Percentiles rank a stretch among this genome's conserved stretches.
phyloP scores from a whole-genome alignment of 64 coral and sea anemone genomes.

The Trachythela sp. region DNA sequence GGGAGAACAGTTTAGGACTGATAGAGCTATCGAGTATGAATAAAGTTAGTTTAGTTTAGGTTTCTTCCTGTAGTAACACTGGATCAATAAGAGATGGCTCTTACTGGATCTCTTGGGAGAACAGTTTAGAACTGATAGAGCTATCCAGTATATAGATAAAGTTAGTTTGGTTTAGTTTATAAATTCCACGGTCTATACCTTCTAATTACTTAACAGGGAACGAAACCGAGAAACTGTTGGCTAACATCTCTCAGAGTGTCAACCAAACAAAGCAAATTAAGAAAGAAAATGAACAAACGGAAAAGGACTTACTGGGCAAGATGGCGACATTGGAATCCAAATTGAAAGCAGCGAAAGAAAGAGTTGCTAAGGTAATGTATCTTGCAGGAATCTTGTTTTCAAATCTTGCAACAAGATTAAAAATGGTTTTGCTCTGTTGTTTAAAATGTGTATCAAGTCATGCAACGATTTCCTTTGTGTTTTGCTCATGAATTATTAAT shows the following conservation, averaged over 20 bases:
- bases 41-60: no score
- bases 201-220: slow-evolving; percentile 43
- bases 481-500: neutral
- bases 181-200: no score
- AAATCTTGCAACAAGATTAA: neutral
- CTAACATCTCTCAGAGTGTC: slow-evolving; percentile 45
- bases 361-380: slow-evolving; percentile 70
- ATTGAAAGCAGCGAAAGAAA: slow-evolving; percentile 61
- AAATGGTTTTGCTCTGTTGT: neutral
- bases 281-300: slow-evolving; percentile 50
- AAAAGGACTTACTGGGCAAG: slow-evolving; percentile 44
- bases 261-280: slow-evolving; percentile 32
- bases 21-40: no score
- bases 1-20: no score
- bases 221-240: slow-evolving; percentile 42
- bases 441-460: neutral
- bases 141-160: no score
- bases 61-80: no score
- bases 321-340: slow-evolving; percentile 59
- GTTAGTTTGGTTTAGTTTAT: no score
- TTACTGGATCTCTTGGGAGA: no score
- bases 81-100: no score
- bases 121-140: no score
- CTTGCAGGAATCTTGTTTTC: no score
- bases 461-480: no score